Evolutionary conservation across 1,140 invertebrate genomes (phyloP).

Genomic region (Hyles vespertilio): DNA sequence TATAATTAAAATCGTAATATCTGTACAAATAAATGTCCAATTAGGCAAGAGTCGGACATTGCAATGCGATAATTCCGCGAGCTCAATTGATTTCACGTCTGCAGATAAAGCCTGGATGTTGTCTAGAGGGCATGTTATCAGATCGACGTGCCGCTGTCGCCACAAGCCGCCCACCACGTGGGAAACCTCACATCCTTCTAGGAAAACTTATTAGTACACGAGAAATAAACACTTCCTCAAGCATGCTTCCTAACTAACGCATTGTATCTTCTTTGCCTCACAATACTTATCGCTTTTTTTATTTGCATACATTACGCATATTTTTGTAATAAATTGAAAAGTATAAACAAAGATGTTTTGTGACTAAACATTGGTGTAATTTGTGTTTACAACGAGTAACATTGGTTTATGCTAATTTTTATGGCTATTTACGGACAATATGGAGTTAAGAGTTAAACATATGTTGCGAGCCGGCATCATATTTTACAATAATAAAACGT

Average conservation of each 20-base stretch:
- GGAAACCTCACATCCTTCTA: constrained; percentile 28
- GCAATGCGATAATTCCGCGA: constrained; percentile 71
- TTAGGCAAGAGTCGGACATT: constrained; percentile 60
- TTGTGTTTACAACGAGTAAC: constrained; percentile 58
- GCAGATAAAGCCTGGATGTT: constrained; percentile 65
- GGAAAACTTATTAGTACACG: constrained; percentile 10
- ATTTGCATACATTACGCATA: constrained; percentile 1
- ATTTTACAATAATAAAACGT: constrained; percentile 72
- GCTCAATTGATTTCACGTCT: constrained; percentile 70
- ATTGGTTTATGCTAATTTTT: constrained; percentile 73
- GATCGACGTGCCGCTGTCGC: constrained; percentile 61
- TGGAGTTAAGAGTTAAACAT: constrained; percentile 52
- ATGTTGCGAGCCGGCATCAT: constrained; percentile 59
- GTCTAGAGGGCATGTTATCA: constrained; percentile 61
- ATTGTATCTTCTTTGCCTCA: not conserved
- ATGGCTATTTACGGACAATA: constrained; percentile 56
- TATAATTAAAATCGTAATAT: not conserved
- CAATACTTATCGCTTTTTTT: not conserved
- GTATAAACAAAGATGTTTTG: constrained; percentile 53
- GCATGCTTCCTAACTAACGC: not conserved
- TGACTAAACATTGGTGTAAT: constrained; percentile 53
- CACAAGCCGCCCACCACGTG: constrained; percentile 60
- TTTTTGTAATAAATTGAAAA: constrained; percentile 51
- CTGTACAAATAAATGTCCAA: constrained; percentile 62
- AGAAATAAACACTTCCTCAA: constrained; percentile 1